Conservation (phyloP, 2,113 vertebrate genomes). For the Actenoides hombroni region DNA sequence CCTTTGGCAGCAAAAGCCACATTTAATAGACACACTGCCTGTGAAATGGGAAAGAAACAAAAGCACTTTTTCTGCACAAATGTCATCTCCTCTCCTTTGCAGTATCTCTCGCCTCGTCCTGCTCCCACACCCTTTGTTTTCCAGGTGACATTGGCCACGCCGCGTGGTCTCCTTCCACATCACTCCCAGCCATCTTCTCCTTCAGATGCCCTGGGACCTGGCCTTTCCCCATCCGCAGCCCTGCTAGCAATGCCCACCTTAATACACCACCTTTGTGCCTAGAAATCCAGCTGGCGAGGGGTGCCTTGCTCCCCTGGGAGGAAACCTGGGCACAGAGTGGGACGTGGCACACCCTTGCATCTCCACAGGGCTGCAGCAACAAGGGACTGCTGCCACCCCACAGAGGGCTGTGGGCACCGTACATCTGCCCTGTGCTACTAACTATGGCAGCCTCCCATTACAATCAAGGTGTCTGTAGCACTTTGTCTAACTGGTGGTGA, state of each 20-base stretch:
- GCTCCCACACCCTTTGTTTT: background rate
- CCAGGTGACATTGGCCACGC: background rate
- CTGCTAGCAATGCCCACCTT: background rate
- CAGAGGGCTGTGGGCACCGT: background rate
- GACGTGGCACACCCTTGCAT: background rate
- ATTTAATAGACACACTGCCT: slow-evolving; percentile 67
- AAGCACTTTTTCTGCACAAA: slow-evolving; percentile 15
- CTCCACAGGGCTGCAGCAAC: background rate
- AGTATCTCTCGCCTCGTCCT: background rate
- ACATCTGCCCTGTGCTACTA: rapidly evolving
- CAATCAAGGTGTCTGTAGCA: background rate
- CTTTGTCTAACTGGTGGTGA: background rate
- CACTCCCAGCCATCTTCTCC: background rate
- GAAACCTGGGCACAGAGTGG: background rate
- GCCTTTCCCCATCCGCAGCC: background rate
- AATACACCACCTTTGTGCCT: rapidly evolving
- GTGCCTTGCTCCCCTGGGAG: background rate
- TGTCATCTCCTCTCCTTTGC: background rate
- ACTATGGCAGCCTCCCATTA: rapidly evolving
- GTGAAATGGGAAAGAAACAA: slow-evolving; percentile 61
- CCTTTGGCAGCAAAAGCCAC: slow-evolving; percentile 74
- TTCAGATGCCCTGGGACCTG: rapidly evolving
- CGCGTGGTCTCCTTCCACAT: background rate
- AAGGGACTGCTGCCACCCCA: background rate
- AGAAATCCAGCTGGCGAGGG: background rate